Percentiles rank a stretch among this genome's conserved stretches.
Evolutionary conservation across 1,140 invertebrate species (phyloP).

Genomic region (Diorhabda elongata): DNA sequence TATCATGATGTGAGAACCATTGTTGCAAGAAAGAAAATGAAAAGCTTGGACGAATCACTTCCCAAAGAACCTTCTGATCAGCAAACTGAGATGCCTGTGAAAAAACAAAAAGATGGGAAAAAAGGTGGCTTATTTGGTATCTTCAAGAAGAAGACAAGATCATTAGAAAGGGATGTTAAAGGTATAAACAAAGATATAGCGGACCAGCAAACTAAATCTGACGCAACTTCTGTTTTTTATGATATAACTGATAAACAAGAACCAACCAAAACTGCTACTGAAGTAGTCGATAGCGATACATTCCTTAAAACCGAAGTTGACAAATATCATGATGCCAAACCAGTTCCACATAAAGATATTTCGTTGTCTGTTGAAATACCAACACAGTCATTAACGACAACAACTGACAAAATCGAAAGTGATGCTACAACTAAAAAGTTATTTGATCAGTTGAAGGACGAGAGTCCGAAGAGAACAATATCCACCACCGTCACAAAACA

Average conservation of each 20-base stretch:
- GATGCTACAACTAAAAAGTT: background rate
- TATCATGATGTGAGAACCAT: slow-evolving; percentile 22
- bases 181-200: background rate
- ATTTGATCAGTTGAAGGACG: background rate
- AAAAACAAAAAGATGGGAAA: slow-evolving; percentile 18
- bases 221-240: background rate
- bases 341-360: background rate
- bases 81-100: slow-evolving; percentile 1
- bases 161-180: background rate
- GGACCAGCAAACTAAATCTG: background rate
- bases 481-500: slow-evolving; percentile 7
- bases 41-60: background rate
- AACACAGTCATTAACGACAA: background rate
- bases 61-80: background rate
- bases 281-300: slow-evolving; percentile 1
- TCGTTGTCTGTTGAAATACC: background rate
- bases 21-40: background rate
- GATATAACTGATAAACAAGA: background rate
- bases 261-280: background rate
- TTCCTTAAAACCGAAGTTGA: slow-evolving; percentile 25
- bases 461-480: slow-evolving; percentile 9
- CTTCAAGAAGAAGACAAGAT: background rate
- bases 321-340: slow-evolving; percentile 24
- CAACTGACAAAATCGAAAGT: background rate
- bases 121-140: slow-evolving; percentile 1